phyloP scores from a whole-genome alignment of 2,888 invertebrate species.

The Microctonus hyperodae region DNA sequence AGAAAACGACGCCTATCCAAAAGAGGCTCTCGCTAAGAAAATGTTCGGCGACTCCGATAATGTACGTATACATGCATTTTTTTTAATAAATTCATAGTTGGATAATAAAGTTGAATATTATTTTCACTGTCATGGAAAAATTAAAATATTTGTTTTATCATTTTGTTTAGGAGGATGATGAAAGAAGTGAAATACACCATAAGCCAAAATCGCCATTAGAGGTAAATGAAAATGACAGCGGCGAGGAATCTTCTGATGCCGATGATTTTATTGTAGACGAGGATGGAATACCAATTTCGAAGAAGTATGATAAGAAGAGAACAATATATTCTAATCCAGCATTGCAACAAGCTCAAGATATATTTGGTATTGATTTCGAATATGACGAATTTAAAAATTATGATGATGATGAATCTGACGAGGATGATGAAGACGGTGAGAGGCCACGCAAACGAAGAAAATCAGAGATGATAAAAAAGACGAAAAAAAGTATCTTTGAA shows the following conservation, averaged over 20 bases:
- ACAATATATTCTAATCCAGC: constrained; percentile 88
- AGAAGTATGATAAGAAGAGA: constrained; percentile 79
- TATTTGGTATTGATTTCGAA: constrained; percentile 99
- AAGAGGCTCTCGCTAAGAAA: constrained; percentile 89
- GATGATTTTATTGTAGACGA: constrained; percentile 99
- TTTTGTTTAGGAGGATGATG: constrained; percentile 76
- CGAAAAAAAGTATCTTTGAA: constrained; percentile 88
- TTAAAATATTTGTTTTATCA: not conserved
- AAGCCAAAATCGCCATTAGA: constrained; percentile 68
- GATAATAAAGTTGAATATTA: no score
- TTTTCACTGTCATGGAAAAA: not conserved
- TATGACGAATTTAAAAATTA: constrained; percentile 90
- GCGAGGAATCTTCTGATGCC: constrained; percentile 83
- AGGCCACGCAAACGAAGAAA: constrained; percentile 75
- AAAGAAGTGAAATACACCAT: constrained; percentile 75
- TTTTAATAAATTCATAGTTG: no score
- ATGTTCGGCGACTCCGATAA: constrained; percentile 87
- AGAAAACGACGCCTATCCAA: constrained; percentile 76
- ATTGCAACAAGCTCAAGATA: constrained; percentile 97
- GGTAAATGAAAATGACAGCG: constrained; percentile 78
- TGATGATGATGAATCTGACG: constrained; percentile 80
- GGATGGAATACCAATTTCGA: constrained; percentile 87
- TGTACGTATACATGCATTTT: constrained; percentile 65
- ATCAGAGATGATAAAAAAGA: constrained; percentile 76
- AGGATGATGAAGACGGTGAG: constrained; percentile 73